Base-by-base conservation (phyloP, 2,113 vertebrate species). In the Trematomus loennbergii region DNA sequence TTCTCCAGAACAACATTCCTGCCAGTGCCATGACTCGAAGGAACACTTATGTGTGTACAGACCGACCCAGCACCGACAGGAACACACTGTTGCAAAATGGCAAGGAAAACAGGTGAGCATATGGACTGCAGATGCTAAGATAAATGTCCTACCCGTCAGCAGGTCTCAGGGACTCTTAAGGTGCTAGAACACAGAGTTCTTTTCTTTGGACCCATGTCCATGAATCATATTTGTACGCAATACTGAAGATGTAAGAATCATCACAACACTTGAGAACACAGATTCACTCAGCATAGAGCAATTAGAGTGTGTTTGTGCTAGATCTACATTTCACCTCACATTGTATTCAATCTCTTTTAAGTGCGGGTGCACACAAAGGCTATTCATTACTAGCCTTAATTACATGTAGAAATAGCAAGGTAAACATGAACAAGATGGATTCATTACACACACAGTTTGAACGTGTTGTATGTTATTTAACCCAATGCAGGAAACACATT, bases 11-110 rank as follows among this genome's bases (percentile, higher is more conserved):
- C 74, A 97, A 95, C 88, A 92, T 96, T 40, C 96, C 96, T 2
- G 95, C 96, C 0, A 97, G 96, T 67, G 95, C 96, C 79, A 98
- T 98, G 97, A 96, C 95, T 16, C 95, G 97, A 43, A 93, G 97
- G 54, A 98, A 98, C 92, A 98, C 97, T 0, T 98, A 98, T 0
- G 97, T 98, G 20, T 98, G 97, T 67, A 97, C 96, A 0, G 97
- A 98, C 72, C 94, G 96, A 17, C 91, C 95, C 0, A 92, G 93
- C 60, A 66, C 94, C 0, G 97, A 98, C 16, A 90, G 96, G 60
- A 95, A 96, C 0, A 81, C 95, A 0, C 91, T 97, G 72, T 93
- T 97, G 87, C 96, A 96, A 69, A 98, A 97, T 0, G 96, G 97
- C 86, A 97, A 97, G 79, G 97, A 98, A 75, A 97, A 96, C 94